Percentiles rank a stretch among this genome's conserved stretches.
These are phyloP conservation scores for Phlogophora meticulosa DNA, from an alignment of 2,888 invertebrate genomes.

Conservation along the genomic window DNA sequence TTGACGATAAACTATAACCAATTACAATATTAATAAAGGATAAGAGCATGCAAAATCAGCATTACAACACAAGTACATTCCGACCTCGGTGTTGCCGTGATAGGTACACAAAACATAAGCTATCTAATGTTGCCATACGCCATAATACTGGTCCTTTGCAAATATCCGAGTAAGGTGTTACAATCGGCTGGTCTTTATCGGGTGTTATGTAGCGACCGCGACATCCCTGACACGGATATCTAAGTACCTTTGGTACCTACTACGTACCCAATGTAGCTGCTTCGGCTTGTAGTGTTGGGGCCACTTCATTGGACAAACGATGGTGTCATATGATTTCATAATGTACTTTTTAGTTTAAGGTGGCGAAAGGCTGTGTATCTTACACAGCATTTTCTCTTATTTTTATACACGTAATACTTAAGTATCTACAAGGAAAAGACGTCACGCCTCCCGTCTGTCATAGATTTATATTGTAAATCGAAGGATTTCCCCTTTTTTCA, in stretches of 20 bases:
- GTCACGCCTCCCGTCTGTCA: background rate
- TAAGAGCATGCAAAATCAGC: conserved; percentile 1
- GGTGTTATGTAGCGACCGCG: conserved; percentile 52
- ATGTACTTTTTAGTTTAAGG: background rate
- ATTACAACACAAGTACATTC: conserved; percentile 11
- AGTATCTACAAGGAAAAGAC: no score
- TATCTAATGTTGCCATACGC: conserved; percentile 24
- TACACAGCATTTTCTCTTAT: no score
- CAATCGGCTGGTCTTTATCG: conserved; percentile 42
- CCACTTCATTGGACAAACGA: conserved; percentile 6
- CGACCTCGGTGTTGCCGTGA: conserved; percentile 20
- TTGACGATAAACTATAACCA: background rate
- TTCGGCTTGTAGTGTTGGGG: conserved; percentile 19
- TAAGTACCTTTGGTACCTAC: conserved; percentile 45
- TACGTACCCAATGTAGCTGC: conserved; percentile 11
- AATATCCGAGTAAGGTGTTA: conserved; percentile 56
- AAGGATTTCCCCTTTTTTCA: background rate
- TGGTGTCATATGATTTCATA: conserved; percentile 10
- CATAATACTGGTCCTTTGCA: conserved; percentile 49
- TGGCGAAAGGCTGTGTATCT: no score
- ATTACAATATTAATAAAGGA: conserved; percentile 11
- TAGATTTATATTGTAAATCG: background rate
- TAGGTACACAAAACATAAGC: conserved; percentile 33
- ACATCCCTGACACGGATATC: conserved; percentile 76
- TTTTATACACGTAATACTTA: no score